Conservation (phyloP, 2,888 invertebrate genomes). For the Diploptera punctata region DNA sequence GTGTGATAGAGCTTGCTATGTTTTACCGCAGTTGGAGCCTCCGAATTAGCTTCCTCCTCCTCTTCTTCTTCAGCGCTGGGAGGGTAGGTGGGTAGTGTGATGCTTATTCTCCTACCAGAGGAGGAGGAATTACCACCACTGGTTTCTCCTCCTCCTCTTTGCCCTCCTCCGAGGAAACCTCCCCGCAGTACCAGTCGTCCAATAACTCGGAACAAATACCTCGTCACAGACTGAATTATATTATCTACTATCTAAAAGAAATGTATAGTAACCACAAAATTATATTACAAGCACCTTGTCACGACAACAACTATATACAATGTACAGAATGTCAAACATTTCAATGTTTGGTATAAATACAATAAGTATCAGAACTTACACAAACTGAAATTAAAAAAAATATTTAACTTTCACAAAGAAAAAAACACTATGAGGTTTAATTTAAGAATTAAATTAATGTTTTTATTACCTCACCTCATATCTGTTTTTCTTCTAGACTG, state of each 20-base stretch:
- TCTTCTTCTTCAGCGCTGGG: constrained; percentile 71
- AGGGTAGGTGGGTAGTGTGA: constrained; percentile 70
- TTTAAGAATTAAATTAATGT: no score
- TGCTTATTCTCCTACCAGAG: constrained; percentile 61
- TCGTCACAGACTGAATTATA: constrained; percentile 76
- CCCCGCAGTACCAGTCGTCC: constrained; percentile 74
- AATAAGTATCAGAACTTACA: no score
- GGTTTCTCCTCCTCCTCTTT: constrained; percentile 56
- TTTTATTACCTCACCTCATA: no score
- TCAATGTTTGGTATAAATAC: no score
- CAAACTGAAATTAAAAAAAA: no score
- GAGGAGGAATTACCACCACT: constrained; percentile 54
- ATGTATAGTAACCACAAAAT: no score
- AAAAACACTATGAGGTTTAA: no score
- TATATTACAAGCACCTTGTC: no score
- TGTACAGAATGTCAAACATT: no score
- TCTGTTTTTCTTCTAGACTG: no score
- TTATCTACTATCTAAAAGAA: constrained; percentile 71
- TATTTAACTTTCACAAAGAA: no score
- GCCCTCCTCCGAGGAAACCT: constrained; percentile 60
- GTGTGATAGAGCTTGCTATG: not conserved
- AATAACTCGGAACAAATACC: constrained; percentile 74
- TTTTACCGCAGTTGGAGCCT: constrained; percentile 43
- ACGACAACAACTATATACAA: no score
- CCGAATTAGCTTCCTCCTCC: constrained; percentile 53